Conservation (phyloP, 2,113 vertebrate genomes). For the Bambusicola thoracicus region DNA sequence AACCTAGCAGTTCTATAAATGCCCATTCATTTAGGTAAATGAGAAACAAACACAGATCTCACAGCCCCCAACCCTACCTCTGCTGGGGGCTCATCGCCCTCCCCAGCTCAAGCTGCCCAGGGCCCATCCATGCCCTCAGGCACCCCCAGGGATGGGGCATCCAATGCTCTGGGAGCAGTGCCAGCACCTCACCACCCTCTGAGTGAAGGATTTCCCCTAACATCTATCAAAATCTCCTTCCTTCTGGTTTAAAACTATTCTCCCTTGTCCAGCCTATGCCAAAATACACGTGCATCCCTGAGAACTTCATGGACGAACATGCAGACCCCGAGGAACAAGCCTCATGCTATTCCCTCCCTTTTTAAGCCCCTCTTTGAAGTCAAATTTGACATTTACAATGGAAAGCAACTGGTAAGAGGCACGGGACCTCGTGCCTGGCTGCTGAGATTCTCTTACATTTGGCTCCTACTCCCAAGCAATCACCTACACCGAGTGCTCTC, state of each 20-base stretch:
- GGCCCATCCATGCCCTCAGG: neutral
- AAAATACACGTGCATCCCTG: fast-evolving
- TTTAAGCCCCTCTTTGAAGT: neutral
- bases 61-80: neutral
- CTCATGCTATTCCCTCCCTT: neutral
- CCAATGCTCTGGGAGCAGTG: neutral
- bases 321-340: fast-evolving
- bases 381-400: neutral
- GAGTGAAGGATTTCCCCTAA: neutral
- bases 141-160: neutral
- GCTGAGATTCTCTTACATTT: neutral
- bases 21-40: neutral
- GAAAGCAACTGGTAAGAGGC: neutral
- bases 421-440: neutral
- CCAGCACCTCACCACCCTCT: neutral
- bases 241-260: neutral
- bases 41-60: neutral
- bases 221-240: neutral
- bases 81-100: too few relatives aligned
- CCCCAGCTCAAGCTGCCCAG: neutral
- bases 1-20: neutral
- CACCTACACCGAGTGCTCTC: too few relatives aligned
- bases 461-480: fast-evolving
- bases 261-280: neutral
- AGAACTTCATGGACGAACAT: neutral